phyloP scores from a whole-genome alignment of 2,113 vertebrate species.

The Sciurus niger region DNA sequence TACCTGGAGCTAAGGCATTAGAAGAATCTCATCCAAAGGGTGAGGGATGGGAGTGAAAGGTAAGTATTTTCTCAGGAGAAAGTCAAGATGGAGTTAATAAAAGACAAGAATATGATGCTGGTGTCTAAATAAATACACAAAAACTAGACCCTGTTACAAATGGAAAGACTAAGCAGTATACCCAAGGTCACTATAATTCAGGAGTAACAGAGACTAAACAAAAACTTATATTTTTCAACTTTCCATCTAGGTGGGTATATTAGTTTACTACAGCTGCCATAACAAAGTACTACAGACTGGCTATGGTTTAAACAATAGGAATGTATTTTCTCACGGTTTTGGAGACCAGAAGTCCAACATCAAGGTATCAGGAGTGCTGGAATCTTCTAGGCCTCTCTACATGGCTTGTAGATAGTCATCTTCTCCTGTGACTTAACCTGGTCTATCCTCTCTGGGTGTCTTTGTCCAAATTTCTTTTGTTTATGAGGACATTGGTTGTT shows the following conservation, averaged over 20 bases:
- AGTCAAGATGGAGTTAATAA: neutral
- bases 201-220: neutral
- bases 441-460: neutral
- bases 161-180: neutral
- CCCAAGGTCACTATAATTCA: neutral
- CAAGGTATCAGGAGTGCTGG: neutral
- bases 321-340: neutral
- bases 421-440: neutral
- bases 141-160: neutral
- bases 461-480: neutral
- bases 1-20: neutral
- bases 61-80: neutral
- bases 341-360: neutral
- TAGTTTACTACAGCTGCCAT: neutral
- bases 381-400: neutral
- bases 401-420: accelerated
- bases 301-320: neutral
- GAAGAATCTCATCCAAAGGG: neutral
- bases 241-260: neutral
- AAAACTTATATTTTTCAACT: neutral
- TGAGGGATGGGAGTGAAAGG: neutral
- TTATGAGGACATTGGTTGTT: neutral
- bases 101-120: neutral
- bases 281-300: neutral
- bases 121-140: neutral